A percentile compares a stretch with the other conserved stretches of the same genome.
These are phyloP conservation scores for Brachynemurus nebulosus DNA, from an alignment of 2,888 invertebrate species.

Conservation along the genomic window DNA sequence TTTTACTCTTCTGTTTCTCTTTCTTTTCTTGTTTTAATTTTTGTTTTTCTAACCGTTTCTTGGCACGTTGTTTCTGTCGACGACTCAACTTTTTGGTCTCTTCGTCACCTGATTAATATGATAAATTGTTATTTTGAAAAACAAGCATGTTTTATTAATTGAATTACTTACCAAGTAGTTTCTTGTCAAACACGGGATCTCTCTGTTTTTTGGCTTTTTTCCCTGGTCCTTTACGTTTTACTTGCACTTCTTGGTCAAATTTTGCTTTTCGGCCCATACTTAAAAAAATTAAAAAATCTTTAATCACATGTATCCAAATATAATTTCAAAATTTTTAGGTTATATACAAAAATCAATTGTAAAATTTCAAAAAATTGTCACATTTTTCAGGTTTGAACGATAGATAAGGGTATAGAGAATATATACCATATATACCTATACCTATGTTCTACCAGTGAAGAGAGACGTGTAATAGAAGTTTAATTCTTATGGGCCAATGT, in stretches of 20 bases:
- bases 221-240: conserved; percentile 65
- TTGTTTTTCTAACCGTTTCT: conserved; percentile 37
- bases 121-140: conserved; percentile 7
- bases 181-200: conserved; percentile 55
- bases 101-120: conserved; percentile 29
- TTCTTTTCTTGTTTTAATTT: conserved; percentile 14
- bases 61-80: conserved; percentile 52
- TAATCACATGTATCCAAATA: too few relatives aligned
- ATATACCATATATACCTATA: too few relatives aligned
- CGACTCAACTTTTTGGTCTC: conserved; percentile 47
- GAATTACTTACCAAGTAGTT: conserved; percentile 32
- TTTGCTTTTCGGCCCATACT: conserved; percentile 79
- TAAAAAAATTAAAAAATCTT: too few relatives aligned
- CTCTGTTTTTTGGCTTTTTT: conserved; percentile 77
- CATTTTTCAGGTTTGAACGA: too few relatives aligned
- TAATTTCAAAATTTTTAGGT: too few relatives aligned
- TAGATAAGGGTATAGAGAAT: too few relatives aligned
- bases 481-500: too few relatives aligned
- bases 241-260: conserved; percentile 51
- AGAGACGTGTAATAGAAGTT: too few relatives aligned
- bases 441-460: too few relatives aligned
- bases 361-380: too few relatives aligned
- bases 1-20: conserved; percentile 22
- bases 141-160: too few relatives aligned
- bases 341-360: too few relatives aligned